A percentile compares a stretch with the other conserved stretches of the same genome.
Conservation (phyloP, 2,113 vertebrate species). For the Dolichallabes microphthalmus region DNA sequence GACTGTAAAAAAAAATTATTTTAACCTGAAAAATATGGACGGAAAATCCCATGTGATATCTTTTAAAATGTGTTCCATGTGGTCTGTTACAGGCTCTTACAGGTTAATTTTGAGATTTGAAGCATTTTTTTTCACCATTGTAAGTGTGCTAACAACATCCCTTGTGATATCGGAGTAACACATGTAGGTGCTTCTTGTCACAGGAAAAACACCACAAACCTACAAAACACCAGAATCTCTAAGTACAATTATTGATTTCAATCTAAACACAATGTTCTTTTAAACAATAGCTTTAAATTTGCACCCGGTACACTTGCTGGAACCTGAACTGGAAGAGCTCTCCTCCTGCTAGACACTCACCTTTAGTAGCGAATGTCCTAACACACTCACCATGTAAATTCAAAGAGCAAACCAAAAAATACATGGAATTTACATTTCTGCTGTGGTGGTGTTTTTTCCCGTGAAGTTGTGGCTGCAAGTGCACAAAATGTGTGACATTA, state of each 20-base stretch:
- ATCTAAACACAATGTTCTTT: background rate
- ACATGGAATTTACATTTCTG: background rate
- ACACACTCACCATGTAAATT: background rate
- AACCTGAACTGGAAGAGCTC: background rate
- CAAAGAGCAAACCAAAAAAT: background rate
- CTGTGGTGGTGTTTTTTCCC: background rate
- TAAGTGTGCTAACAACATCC: background rate
- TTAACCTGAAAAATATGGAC: too few relatives aligned
- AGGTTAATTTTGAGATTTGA: background rate
- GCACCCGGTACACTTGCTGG: background rate
- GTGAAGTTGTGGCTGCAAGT: background rate
- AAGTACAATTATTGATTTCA: background rate
- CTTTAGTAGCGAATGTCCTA: too few relatives aligned
- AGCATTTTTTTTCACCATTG: background rate
- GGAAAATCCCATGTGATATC: too few relatives aligned
- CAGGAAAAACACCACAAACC: background rate
- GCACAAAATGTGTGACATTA: background rate
- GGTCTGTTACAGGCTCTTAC: too few relatives aligned
- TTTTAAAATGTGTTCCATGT: too few relatives aligned
- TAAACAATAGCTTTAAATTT: background rate
- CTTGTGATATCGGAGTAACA: background rate
- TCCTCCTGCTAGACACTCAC: background rate
- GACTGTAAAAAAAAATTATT: too few relatives aligned
- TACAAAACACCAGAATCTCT: background rate
- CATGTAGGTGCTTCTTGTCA: background rate